Conservation (phyloP, 1,140 invertebrate species). For the Vanessa atalanta region DNA sequence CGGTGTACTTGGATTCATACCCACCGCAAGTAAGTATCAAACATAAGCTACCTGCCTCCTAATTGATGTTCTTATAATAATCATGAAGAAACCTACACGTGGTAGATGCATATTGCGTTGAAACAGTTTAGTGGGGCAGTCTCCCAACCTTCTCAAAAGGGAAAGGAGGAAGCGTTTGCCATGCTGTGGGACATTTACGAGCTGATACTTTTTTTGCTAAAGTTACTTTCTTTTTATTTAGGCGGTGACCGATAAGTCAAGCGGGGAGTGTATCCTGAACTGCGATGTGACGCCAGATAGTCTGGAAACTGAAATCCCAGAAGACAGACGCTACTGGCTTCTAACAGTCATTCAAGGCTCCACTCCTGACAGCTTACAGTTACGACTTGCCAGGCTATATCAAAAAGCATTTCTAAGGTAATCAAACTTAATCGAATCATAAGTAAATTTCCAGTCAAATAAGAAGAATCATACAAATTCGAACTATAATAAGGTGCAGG, state of each 20-base stretch:
- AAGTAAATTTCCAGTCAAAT: neutral
- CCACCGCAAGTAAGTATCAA: slow-evolving; percentile 57
- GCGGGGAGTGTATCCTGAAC: slow-evolving; percentile 70
- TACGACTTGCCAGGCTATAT: slow-evolving; percentile 83
- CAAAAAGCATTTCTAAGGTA: slow-evolving; percentile 84
- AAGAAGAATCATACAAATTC: neutral
- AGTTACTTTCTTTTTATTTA: slow-evolving; percentile 37
- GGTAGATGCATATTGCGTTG: too few species aligned
- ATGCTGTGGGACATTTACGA: too few species aligned
- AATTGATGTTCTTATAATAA: too few species aligned
- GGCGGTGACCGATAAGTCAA: slow-evolving; percentile 73
- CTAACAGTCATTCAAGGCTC: slow-evolving; percentile 86
- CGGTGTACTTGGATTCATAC: slow-evolving; percentile 82
- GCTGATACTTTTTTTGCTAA: neutral
- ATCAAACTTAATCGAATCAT: neutral
- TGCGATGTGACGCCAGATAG: slow-evolving; percentile 68
- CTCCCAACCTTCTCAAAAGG: too few species aligned
- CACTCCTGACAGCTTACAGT: slow-evolving; percentile 80
- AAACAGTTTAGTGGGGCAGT: too few species aligned
- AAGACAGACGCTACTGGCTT: slow-evolving; percentile 88
- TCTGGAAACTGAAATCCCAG: slow-evolving; percentile 70
- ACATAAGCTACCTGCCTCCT: too few species aligned
- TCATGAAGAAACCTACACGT: too few species aligned
- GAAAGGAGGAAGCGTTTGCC: too few species aligned
- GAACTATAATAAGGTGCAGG: too few species aligned